Base-by-base conservation (phyloP, 2,113 vertebrate species). In the human (Homo sapiens) region DNA sequence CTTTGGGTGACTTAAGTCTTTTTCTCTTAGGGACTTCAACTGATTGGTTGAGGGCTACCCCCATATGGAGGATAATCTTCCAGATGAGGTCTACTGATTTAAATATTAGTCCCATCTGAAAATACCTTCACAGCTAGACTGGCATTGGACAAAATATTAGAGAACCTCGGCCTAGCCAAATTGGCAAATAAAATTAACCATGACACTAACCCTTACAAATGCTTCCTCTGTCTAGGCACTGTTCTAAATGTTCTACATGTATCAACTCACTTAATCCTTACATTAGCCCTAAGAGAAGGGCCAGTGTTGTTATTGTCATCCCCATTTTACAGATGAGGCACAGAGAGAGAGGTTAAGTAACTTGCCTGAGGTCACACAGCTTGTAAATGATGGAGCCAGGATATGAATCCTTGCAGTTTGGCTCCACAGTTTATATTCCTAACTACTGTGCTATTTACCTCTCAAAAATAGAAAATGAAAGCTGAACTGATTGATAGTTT, bases 51-150 rank as follows among this genome's bases (percentile, higher is more conserved):
- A 64, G 61, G 61, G 61, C 27, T 64, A 30, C 61, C 61, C 61
- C 61, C 27, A 64, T 66, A 32, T 81, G 11, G 12, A n/a, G 22
- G 48, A 9, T 48, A 50, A 95, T 87, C 55, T 93, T 35, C n/a
- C 35, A 70, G 17, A 18, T 70, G 16, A 55, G 88, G 2, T 59
- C 59, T 32, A 18, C 27, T 43, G 52, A 91, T 57, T 32, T 88
- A 88, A 91, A 79, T 73, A 38, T 83, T 70, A 64, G 93, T 83
- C 48, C 43, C 45, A 76, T 86, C 40, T 90, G 35, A 90, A 92
- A 79, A 68, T 86, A 81, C 32, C 12, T 90, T 48, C 23, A 40
- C 32, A 83, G n/a, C 43, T 45, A 70, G n/a, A 72, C 48, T 70
- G 3, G 12, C 14, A 1, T 70, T 87, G 32, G 35, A 70, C 35